Conservation (phyloP, 2,888 invertebrate species). For the Volucella bombylans region DNA sequence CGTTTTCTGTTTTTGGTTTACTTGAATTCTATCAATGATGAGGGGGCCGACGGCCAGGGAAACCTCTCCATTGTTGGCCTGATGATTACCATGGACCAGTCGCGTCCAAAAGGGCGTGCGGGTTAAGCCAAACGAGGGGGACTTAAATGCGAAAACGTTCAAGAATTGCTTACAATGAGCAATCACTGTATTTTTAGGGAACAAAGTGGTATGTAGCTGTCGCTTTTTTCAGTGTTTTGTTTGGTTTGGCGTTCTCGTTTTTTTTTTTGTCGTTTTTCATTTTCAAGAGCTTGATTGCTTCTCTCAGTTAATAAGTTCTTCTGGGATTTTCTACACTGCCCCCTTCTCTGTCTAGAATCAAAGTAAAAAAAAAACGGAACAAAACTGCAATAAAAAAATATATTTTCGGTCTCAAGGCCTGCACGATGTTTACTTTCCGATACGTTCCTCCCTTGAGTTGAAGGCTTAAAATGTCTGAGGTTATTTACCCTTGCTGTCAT, state of each 20-base stretch:
- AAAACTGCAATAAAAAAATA: conserved; percentile 47
- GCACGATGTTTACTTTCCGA: conserved; percentile 54
- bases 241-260: conserved; percentile 35
- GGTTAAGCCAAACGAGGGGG: conserved; percentile 6
- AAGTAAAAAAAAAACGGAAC: conserved; percentile 12
- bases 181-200: conserved; percentile 66
- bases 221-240: conserved; percentile 16
- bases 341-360: conserved; percentile 1
- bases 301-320: conserved; percentile 56
- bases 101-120: conserved; percentile 13
- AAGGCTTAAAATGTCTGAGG: conserved; percentile 59
- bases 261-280: conserved; percentile 13
- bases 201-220: conserved; percentile 17
- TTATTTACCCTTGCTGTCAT: conserved; percentile 42
- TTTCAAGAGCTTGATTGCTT: conserved; percentile 52
- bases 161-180: conserved; percentile 53
- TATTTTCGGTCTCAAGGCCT: conserved; percentile 69
- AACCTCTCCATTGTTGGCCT: conserved; percentile 37
- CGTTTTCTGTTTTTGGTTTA: too few relatives aligned
- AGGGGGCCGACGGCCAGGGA: conserved; percentile 1
- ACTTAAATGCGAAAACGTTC: conserved; percentile 39
- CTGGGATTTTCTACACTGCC: conserved; percentile 19
- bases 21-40: background rate
- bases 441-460: conserved; percentile 57
- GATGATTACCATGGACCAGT: conserved; percentile 57